Evolutionary conservation across 2,888 invertebrate genomes (phyloP), one percentile per base, ranked within the genome.

Genomic region (Trissolcus brochymenae): DNA sequence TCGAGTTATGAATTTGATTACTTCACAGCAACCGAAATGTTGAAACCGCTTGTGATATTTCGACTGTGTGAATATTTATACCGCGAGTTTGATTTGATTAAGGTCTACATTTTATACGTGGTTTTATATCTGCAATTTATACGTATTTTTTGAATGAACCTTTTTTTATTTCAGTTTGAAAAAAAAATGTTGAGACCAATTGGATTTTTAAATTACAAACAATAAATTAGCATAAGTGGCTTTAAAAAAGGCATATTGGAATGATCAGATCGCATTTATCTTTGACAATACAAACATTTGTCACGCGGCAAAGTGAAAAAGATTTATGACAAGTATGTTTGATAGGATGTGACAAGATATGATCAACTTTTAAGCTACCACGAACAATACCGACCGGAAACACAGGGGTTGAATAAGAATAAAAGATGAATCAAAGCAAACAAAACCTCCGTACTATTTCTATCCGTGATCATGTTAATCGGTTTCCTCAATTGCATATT

Each of bases 331-430:
- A 14, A 25, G 13, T 7, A n/a, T 25, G 51, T 41, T 57, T 51
- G 57, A 66, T 66, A 41, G 54, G 35, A 53, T 66, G 41, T 59
- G 57, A 66, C 66, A 66, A 66, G 66, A 66, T 66, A 66, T 43
- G 66, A 66, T 66, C 66, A 59, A 53, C 25, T 59, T 57, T 59
- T 21, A 50, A 66, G 19, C 46, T 19, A 2, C 50, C 25, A 14
- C 43, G 25, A 57, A 66, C 57, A 66, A 66, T 35, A 43, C 57
- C 66, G 57, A 66, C 57, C 57, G 66, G 66, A 66, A 57, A 43
- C 17, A 51, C 66, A 25, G 43, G 66, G 57, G 50, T 29, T 51
- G 66, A 57, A 66, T 66, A 40, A 59, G 51, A 66, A 66, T 59
- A 57, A 66, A 59, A 14, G 16, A 29, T 25, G 41, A 57, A 40